phyloP scores from a whole-genome alignment of 2,797 vertebrate species.

The Cirrhinus mrigala region DNA sequence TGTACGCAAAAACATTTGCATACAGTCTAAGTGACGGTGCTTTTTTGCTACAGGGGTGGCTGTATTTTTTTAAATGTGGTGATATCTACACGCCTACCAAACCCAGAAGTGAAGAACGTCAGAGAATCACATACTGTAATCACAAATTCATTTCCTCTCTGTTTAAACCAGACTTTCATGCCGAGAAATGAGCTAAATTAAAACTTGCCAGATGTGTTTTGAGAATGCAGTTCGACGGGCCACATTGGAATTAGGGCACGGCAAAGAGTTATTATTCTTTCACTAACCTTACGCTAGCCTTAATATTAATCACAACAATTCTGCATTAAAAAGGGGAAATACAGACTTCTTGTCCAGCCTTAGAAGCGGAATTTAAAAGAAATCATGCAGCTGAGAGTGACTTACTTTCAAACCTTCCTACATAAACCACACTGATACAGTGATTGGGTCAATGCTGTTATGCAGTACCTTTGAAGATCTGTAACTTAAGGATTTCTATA shows the following conservation, averaged over 20 bases:
- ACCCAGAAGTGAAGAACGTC: not conserved
- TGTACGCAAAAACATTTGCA: not conserved
- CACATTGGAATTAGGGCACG: not conserved
- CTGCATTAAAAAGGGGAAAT: not conserved
- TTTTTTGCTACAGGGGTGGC: not conserved
- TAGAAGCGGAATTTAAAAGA: not conserved
- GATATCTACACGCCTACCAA: not conserved
- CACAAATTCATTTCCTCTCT: not conserved
- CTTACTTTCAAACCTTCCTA: not conserved
- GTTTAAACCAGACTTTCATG: not conserved
- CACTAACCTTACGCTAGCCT: not conserved
- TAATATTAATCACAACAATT: not conserved
- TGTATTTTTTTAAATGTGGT: not conserved
- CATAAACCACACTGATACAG: not conserved
- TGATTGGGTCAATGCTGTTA: not conserved
- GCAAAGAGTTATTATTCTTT: not conserved
- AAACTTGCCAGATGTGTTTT: not conserved
- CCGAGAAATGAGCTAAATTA: not conserved
- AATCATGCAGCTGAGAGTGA: not conserved
- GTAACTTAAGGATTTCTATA: not conserved
- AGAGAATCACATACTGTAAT: not conserved
- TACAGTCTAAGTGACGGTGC: not conserved
- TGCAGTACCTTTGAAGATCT: not conserved
- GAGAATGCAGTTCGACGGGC: not conserved
- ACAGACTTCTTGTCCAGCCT: not conserved